Evolutionary conservation across 2,888 invertebrate species (phyloP), one percentile per base, ranked within the genome.

Genomic region (Rhingia campestris): DNA sequence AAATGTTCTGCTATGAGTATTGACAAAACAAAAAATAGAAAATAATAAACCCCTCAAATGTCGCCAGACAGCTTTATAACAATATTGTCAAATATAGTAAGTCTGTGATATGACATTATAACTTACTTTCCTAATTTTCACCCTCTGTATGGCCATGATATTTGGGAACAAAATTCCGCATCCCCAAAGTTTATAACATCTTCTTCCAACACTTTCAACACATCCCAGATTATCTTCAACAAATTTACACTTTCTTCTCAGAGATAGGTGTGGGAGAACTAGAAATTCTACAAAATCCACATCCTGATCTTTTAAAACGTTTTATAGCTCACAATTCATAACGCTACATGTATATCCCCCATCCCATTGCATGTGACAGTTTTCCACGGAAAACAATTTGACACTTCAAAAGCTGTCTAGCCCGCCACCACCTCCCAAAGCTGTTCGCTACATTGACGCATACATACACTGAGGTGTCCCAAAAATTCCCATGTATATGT

Each of bases 401-500:
- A 77, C 63, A 77, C 63, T 70, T 70, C 67, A 73, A 41, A n/a
- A 45, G 74, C 58, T 75, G 72, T 72, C 66, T 72, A 64, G 51
- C 22, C 37, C 14, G 32, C 39, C 47, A 54, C 43, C 30, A 6
- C 43, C 72, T 53, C 37, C 64, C 72, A 39, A 47, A 63, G 33
- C 58, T 39, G 49, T 41, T 6, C 10, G 47, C 49, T 22, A 22
- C 22, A 22, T 22, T 22, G 22, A 22, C 22, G 2, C 49, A 9
- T 7, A 6, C 43, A 61, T 35, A 63, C 75, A 59, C 14, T 41
- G 9, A 41, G 14, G 51, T 72, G 73, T 67, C 63, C 53, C 63
- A 82, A 77, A 82, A 80, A 80, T 64, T 84, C 73, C 70, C 70
- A 49, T 45, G 37, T 69, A 80, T 80, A 49, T 45, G 37, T 69